Percentiles rank a stretch among this genome's conserved stretches.
These are phyloP conservation scores for Dolomedes plantarius DNA, from an alignment of 2,888 invertebrate species.

Conservation along the genomic window DNA sequence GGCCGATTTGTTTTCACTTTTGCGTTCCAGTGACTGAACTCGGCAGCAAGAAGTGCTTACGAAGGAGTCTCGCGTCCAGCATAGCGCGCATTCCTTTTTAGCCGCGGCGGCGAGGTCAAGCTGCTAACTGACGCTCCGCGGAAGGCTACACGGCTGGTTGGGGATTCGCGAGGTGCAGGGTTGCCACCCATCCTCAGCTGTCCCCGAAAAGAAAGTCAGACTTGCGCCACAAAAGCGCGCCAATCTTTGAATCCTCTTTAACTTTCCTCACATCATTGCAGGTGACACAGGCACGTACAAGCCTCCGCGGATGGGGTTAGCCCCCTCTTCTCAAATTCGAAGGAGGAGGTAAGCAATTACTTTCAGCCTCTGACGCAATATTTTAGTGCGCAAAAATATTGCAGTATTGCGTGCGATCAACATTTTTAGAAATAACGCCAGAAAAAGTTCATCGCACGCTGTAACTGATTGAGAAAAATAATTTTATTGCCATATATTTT, in stretches of 20 bases:
- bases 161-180: slow-evolving; percentile 46
- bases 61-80: slow-evolving; percentile 11
- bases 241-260: not conserved
- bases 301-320: not conserved
- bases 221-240: slow-evolving; percentile 9
- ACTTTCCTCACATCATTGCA: not conserved
- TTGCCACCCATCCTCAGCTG: slow-evolving; percentile 31
- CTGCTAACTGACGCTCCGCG: slow-evolving; percentile 64
- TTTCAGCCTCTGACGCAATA: no score
- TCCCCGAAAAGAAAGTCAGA: not conserved
- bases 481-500: no score
- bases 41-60: slow-evolving; percentile 3
- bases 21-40: slow-evolving; percentile 43
- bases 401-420: no score
- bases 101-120: slow-evolving; percentile 48
- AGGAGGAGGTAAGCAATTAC: not conserved
- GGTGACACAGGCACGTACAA: not conserved
- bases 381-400: no score
- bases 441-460: no score
- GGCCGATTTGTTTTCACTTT: slow-evolving; percentile 37
- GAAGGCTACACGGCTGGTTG: slow-evolving; percentile 63
- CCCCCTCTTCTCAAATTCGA: not conserved
- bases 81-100: slow-evolving; percentile 2
- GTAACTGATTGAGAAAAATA: no score
- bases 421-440: no score